A percentile compares a stretch with the other conserved stretches of the same genome.
Conservation (phyloP, 2,113 vertebrate genomes). For the Oxygymnocypris stewartii region DNA sequence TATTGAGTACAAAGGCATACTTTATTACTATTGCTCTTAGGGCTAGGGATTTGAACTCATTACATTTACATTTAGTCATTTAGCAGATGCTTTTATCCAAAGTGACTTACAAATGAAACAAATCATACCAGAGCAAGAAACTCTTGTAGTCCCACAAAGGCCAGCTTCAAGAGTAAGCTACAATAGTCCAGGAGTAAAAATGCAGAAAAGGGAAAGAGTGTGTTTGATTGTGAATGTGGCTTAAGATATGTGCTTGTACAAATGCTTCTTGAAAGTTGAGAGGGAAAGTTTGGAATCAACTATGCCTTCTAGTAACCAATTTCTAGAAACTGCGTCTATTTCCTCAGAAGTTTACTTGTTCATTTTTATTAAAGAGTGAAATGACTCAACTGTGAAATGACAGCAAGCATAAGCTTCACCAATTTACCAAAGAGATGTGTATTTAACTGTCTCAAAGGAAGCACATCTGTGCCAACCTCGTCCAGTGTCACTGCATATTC, state of each 20-base stretch:
- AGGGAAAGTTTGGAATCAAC: not conserved
- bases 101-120: not conserved
- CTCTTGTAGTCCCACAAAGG: not conserved
- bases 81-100: constrained; percentile 20
- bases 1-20: not conserved
- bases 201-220: not conserved
- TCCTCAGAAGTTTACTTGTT: not conserved
- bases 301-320: not conserved
- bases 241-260: not conserved
- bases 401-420: not conserved
- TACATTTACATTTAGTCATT: constrained; percentile 28
- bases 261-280: not conserved
- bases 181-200: constrained; percentile 2
- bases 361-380: not conserved
- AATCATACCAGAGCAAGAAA: not conserved
- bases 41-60: constrained; percentile 6
- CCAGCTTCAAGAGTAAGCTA: not conserved
- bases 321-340: not conserved
- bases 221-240: not conserved
- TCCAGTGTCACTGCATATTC: constrained; percentile 61
- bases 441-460: constrained; percentile 47
- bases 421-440: constrained; percentile 31
- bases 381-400: not conserved
- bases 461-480: constrained; percentile 48
- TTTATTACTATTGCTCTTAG: not conserved